phyloP scores from a whole-genome alignment of 2,797 vertebrate species.

The Tauraco hartlaubi region DNA sequence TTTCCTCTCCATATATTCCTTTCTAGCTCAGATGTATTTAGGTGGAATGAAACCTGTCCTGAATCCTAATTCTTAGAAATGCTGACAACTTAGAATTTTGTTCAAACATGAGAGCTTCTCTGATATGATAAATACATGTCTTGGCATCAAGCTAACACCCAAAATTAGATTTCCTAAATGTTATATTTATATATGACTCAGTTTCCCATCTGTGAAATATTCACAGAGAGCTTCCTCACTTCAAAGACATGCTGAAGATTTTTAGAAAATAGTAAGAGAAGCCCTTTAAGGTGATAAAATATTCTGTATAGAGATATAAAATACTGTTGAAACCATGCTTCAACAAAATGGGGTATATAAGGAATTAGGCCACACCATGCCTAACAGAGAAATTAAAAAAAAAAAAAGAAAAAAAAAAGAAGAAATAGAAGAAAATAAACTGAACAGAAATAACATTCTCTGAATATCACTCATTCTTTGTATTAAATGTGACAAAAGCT shows the following conservation, averaged over 20 bases:
- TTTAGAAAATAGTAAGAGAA: constrained; percentile 49
- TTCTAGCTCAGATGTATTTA: not conserved
- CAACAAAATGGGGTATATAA: not conserved
- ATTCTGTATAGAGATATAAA: not conserved
- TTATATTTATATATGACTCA: constrained; percentile 64
- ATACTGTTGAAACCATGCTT: not conserved
- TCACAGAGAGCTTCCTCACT: constrained; percentile 40
- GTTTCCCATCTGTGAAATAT: constrained; percentile 59
- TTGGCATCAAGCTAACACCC: constrained; percentile 9
- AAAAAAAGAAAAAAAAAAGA: not conserved
- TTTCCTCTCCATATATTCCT: not conserved
- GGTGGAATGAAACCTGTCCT: not conserved
- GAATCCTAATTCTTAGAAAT: not conserved
- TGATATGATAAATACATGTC: not conserved
- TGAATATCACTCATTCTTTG: not conserved
- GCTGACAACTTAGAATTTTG: not conserved
- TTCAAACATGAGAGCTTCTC: not conserved
- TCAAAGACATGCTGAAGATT: constrained; percentile 7
- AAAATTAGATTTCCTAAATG: constrained; percentile 54
- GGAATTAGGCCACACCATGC: not conserved
- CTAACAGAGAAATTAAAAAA: not conserved
- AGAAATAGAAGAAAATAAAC: not conserved
- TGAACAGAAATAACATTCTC: not conserved
- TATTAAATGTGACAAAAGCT: not conserved
- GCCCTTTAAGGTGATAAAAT: constrained; percentile 41